Evolutionary conservation across 1,140 invertebrate species (phyloP).

Genomic region (Ooceraea biroi): DNA sequence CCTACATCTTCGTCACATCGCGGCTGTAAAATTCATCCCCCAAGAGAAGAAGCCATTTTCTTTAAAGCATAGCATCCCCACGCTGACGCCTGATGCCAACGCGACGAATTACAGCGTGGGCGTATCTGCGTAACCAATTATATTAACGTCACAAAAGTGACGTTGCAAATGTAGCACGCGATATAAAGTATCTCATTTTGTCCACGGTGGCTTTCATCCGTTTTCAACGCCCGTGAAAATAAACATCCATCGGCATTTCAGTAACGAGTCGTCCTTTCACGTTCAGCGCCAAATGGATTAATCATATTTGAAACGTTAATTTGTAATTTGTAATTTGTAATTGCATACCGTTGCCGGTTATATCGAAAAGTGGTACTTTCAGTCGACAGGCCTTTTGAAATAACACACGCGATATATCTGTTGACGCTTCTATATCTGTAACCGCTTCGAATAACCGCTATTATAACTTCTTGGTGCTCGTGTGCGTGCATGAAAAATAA

Average conservation of each 20-base stretch:
- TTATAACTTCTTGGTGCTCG: not conserved
- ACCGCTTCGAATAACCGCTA: not conserved
- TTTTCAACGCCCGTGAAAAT: slow-evolving; percentile 19
- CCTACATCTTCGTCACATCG: slow-evolving; percentile 37
- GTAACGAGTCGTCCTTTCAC: slow-evolving; percentile 3
- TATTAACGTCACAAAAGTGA: slow-evolving; percentile 44
- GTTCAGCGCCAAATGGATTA: slow-evolving; percentile 7
- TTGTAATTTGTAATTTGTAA: slow-evolving; percentile 35
- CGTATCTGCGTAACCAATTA: slow-evolving; percentile 51
- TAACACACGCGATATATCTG: slow-evolving; percentile 5
- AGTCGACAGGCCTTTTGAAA: not conserved
- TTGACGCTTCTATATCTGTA: slow-evolving; percentile 2
- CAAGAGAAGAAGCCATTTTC: slow-evolving; percentile 37
- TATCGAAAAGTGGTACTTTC: slow-evolving; percentile 8
- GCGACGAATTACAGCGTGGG: slow-evolving; percentile 44
- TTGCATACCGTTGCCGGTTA: not conserved
- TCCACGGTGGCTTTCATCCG: not conserved
- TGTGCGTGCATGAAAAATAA: slow-evolving; percentile 4
- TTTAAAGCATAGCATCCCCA: slow-evolving; percentile 11
- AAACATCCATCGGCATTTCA: slow-evolving; percentile 26
- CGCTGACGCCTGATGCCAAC: not conserved
- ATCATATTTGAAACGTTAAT: slow-evolving; percentile 29
- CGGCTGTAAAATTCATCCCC: slow-evolving; percentile 39
- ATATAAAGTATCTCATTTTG: slow-evolving; percentile 33
- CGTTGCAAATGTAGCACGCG: slow-evolving; percentile 20